Evolutionary conservation across 2,888 invertebrate species (phyloP), one percentile per base, ranked within the genome.

Genomic region (Xylocampa areola): DNA sequence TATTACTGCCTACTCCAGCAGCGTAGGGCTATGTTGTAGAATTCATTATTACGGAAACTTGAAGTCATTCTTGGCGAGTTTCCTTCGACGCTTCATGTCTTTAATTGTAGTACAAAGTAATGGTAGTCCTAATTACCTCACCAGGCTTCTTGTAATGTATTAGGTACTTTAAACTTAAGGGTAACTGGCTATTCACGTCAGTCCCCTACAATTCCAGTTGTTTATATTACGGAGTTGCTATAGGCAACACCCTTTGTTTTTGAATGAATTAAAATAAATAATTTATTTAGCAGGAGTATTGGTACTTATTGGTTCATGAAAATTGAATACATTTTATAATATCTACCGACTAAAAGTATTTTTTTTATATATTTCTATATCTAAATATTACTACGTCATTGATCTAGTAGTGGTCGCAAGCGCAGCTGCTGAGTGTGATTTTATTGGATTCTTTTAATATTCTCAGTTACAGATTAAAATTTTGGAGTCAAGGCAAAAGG

Each of bases 121-220:
- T 27, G 17, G 27, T 14, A 5, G 33, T n/a, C 8, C 41, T 59
- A 33, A 47, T 59, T 58, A 51, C 39, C 44, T 27, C n/a, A n/a
- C n/a, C n/a, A 21, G 7, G n/a, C 7, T 17, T 25, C 1, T 23
- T 45, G 41, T 10, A 29, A 37, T 59, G 14, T 19, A 50, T 58
- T n/a, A n/a, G n/a, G n/a, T n/a, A n/a, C n/a, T 58, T 29, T 1
- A 39, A 64, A 64, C 29, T 66, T 66, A 27, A 33, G 33, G 29
- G 45, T 33, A 29, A 17, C 4, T 5, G 10, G 6, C 4, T 17
- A 19, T 43, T 65, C 39, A 45, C 35, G 13, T 10, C 44, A 44
- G 14, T 5, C 8, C 0, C 29, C 27, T 5, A 11, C 17, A 55
- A 32, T 3, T 29, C 2, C 11, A 7, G 29, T 25, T 47, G 2